Conservation (phyloP, 1,140 invertebrate genomes). For the Gonatopus flavifemur region DNA sequence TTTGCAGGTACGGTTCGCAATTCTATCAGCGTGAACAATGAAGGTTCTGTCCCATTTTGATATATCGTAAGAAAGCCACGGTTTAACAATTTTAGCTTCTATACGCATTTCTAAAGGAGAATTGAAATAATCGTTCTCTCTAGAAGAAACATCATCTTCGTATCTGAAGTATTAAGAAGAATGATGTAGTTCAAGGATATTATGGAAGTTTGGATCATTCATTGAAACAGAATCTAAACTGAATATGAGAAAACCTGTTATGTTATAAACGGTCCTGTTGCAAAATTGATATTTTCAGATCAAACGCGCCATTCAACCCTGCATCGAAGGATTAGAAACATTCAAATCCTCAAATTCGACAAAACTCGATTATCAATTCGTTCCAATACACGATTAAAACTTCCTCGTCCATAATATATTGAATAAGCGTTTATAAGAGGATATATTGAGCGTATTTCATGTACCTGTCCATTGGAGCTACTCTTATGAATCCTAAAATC, state of each 20-base stretch:
- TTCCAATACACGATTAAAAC: too few species aligned
- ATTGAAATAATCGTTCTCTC: slow-evolving; percentile 20
- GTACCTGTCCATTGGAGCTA: slow-evolving; percentile 30
- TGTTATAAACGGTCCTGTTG: too few species aligned
- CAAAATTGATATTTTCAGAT: too few species aligned
- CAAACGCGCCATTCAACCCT: too few species aligned
- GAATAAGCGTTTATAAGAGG: neutral
- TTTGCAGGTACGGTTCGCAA: neutral
- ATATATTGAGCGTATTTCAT: slow-evolving; percentile 1
- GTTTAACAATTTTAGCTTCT: slow-evolving; percentile 9
- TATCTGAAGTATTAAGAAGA: slow-evolving; percentile 16
- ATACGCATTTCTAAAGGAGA: slow-evolving; percentile 21
- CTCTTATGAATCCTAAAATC: slow-evolving; percentile 26
- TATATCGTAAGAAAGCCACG: slow-evolving; percentile 9
- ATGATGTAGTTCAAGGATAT: neutral
- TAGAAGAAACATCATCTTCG: slow-evolving; percentile 17
- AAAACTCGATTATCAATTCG: too few species aligned
- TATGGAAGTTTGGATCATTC: too few species aligned
- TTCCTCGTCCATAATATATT: too few species aligned
- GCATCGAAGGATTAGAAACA: too few species aligned
- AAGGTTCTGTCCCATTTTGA: slow-evolving; percentile 17
- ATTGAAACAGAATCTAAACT: too few species aligned
- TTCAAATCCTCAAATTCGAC: too few species aligned
- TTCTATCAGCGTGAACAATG: slow-evolving; percentile 15
- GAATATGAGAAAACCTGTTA: too few species aligned